Conservation (phyloP, 2,888 invertebrate genomes). For the Drosophila nr. fundita region DNA sequence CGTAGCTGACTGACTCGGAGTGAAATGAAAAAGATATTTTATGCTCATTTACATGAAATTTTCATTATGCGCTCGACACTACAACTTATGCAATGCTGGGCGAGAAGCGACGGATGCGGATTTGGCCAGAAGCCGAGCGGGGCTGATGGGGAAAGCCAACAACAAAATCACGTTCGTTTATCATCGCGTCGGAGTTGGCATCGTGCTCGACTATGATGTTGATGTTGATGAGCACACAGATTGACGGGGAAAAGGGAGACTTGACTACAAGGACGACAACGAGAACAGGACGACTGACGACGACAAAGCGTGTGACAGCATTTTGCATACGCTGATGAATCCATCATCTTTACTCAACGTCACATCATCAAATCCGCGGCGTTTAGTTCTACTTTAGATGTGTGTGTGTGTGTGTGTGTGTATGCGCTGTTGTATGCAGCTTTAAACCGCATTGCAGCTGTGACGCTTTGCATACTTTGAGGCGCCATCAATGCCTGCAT, state of each 20-base stretch:
- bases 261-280: conserved; percentile 40
- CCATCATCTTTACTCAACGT: conserved; percentile 83
- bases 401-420: background rate
- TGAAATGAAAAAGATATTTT: conserved; percentile 83
- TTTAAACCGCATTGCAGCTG: conserved; percentile 53
- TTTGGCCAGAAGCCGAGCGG: conserved; percentile 44
- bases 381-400: conserved; percentile 72
- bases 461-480: conserved; percentile 40
- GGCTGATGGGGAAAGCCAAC: conserved; percentile 53
- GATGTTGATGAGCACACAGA: conserved; percentile 76
- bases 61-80: conserved; percentile 74
- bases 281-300: conserved; percentile 44
- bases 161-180: conserved; percentile 78
- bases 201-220: conserved; percentile 73
- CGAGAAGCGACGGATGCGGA: conserved; percentile 40
- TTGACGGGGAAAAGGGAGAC: conserved; percentile 30
- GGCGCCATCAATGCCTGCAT: conserved; percentile 44
- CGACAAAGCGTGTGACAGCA: conserved; percentile 79
- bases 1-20: conserved; percentile 55
- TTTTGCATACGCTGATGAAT: conserved; percentile 83
- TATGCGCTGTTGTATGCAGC: conserved; percentile 17
- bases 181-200: conserved; percentile 71
- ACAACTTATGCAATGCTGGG: conserved; percentile 68
- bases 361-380: conserved; percentile 81
- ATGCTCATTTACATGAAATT: conserved; percentile 83